Base-by-base conservation (phyloP, 2,113 vertebrate species). In the Trematocara stigmaticum region DNA sequence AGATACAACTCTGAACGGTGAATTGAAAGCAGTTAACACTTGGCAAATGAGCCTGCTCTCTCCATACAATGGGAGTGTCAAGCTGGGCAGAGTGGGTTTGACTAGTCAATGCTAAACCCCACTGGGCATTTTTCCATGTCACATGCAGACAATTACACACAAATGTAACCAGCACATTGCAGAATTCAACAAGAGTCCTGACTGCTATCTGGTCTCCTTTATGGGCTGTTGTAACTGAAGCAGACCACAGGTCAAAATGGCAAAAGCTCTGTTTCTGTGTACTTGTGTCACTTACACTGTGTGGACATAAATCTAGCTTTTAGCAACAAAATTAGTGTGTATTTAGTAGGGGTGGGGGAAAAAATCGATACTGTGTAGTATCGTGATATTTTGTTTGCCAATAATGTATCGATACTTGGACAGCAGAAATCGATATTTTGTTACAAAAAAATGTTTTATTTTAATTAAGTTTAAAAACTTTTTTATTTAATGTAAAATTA, bases 11-110 rank as follows among this genome's bases (percentile, higher is more conserved):
- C 79, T 51, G 66, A 87, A 79, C 7, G 34, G 53, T 34, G 57
- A 79, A 23, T 85, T 86, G 89, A 91, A 86, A 91, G 91, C 87
- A 87, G 93, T 91, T 91, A 93, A 94, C 78, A 78, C 83, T 88
- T 35, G 53, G 84, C 88, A 91, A 93, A 94, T 89, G 85, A 91
- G 74, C 81, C 66, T 4, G 78, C 81, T 87, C 90, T 76, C 47
- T 86, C 61, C 57, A 16, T n/a, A 89, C 84, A 91, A 90, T 84
- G 12, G 85, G 59, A 88, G 87, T 56, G 15, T 87, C 61, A 34
- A 87, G 74, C 45, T 57, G 85, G 91, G 79, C 80, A 86, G 81
- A 87, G 55, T 57, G 74, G 82, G 47, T 40, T 49, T 86, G 79
- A 78, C 87, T 84, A 82, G 91, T 83, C 78, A 9, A 49, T 35